Base-by-base conservation (phyloP, 2,888 invertebrate species). In the Monopis laevigella region DNA sequence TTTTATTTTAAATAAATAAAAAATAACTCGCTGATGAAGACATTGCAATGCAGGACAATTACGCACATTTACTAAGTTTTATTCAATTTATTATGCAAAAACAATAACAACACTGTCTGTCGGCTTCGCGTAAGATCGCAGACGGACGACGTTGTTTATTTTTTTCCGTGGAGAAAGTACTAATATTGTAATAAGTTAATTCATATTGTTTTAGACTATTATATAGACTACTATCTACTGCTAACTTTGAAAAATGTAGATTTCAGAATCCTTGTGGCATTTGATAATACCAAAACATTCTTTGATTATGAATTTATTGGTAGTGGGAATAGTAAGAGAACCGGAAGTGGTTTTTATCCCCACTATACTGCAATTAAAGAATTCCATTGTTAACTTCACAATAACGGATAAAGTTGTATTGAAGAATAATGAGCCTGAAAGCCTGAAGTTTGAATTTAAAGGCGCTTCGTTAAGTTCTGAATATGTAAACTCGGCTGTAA, bases 261-360 rank as follows among this genome's bases (percentile, higher is more conserved):
- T 80, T 2, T 85, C 84, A 46, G 88, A 89, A 63, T 86, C 85
- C 0, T 84, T 85, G 54, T 89, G 88, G 86, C 81, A 73, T 48
- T 87, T 89, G 51, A 54, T 62, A 12, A 86, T 89, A 50, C 83
- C 84, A 2, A 66, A 77, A 40, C 77, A 85, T 55, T 67, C 82
- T 47, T 63, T 87, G 38, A 63, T 67, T 18, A 80, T 82, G 39
- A 63, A 78, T 44, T 81, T 90, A 55, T 56, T 89, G 13, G 70
- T 90, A 10, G 87, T 86, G 13, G 88, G 87, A 8, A 59, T 77
- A 34, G 86, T 87, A 0, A 67, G 81, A 43, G 88, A 89, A 50
- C 87, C 90, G 0, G 78, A 82, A 13, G 81, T 89, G 3, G 65
- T 73, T 39, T 86, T 88, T 54, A 68, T 82, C 13, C 77, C 83